phyloP scores from a whole-genome alignment of 2,888 invertebrate genomes.

The Nasonia oneida region DNA sequence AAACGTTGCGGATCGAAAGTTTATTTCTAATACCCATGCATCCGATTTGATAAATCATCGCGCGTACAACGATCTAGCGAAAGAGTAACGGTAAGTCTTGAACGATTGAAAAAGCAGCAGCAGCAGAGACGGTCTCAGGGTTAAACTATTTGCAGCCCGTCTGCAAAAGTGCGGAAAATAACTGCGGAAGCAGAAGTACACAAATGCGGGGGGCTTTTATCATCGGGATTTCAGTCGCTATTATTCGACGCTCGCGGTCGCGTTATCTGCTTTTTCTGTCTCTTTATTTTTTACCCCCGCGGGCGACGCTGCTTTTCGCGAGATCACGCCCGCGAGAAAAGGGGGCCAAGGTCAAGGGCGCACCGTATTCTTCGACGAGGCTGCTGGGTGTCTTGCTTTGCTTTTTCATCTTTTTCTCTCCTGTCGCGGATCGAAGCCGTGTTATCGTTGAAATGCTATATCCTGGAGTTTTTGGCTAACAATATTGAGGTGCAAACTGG shows the following conservation, averaged over 20 bases:
- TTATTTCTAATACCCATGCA: background rate
- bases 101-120: background rate
- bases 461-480: background rate
- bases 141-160: background rate
- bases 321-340: constrained; percentile 32
- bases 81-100: background rate
- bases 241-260: background rate
- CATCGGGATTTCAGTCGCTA: background rate
- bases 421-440: background rate
- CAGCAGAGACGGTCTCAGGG: background rate
- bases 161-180: background rate
- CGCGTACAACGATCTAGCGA: background rate
- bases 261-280: constrained; percentile 9
- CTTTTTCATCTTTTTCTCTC: background rate
- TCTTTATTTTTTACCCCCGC: constrained; percentile 35
- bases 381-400: background rate
- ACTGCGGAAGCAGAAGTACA: background rate
- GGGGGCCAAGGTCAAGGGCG: constrained; percentile 46
- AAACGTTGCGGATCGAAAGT: background rate
- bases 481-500: background rate
- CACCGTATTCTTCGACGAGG: background rate
- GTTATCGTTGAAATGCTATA: background rate
- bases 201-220: constrained; percentile 2
- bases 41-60: background rate
- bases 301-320: constrained; percentile 25